These are phyloP conservation scores for Tapirus indicus DNA, from an alignment of 2,797 vertebrate genomes.

Conservation along the genomic window DNA sequence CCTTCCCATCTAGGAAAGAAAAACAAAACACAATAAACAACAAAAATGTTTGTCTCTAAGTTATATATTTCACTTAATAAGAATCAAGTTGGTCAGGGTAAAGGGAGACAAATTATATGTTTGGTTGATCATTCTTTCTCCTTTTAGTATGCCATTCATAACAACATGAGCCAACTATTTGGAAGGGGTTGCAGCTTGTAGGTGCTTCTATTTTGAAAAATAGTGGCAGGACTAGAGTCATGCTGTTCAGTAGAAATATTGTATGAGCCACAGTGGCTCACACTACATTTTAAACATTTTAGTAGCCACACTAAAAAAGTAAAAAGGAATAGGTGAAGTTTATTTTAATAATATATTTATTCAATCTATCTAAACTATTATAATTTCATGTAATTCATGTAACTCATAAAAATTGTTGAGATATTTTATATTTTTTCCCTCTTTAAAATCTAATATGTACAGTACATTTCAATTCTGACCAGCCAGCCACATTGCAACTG, in stretches of 20 bases:
- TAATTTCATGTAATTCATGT: background rate
- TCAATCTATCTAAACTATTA: background rate
- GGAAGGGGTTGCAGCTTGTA: background rate
- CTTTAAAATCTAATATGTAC: background rate
- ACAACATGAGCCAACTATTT: background rate
- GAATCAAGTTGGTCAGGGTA: background rate
- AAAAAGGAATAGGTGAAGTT: background rate
- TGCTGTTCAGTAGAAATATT: background rate
- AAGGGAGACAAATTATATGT: background rate
- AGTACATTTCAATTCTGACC: background rate
- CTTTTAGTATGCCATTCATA: background rate
- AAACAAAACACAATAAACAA: background rate
- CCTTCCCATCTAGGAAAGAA: background rate
- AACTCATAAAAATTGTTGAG: background rate
- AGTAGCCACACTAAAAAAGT: background rate
- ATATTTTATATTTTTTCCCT: background rate
- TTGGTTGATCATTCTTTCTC: background rate
- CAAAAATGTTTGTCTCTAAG: background rate
- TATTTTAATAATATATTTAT: background rate
- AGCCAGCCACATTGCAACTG: background rate
- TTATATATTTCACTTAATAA: constrained; percentile 20
- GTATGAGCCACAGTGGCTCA: background rate
- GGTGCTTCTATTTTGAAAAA: background rate
- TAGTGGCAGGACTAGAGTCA: background rate
- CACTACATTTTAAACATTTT: constrained; percentile 1